Evolutionary conservation across 2,888 invertebrate genomes (phyloP).

Genomic region (Formica aserva): DNA sequence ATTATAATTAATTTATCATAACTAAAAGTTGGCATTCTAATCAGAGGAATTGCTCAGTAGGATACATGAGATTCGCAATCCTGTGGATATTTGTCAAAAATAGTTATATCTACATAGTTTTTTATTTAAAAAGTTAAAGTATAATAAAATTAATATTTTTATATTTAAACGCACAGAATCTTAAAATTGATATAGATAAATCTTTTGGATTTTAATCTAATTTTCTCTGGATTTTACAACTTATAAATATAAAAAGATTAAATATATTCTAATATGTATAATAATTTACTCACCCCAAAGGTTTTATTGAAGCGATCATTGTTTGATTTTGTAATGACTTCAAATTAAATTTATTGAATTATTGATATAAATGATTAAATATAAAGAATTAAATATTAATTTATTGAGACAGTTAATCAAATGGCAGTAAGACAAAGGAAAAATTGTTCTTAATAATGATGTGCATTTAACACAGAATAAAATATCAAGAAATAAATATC

Average conservation of each 20-base stretch:
- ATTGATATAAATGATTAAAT: slow-evolving; percentile 87
- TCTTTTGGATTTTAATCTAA: not conserved
- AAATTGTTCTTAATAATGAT: not conserved
- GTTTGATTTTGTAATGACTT: slow-evolving; percentile 89
- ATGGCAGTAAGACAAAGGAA: not conserved
- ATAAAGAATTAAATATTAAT: not conserved
- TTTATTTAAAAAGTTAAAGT: slow-evolving; percentile 84
- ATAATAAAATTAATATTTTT: not conserved
- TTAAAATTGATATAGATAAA: not conserved
- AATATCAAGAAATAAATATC: not conserved
- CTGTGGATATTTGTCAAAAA: slow-evolving; percentile 94
- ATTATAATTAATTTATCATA: slow-evolving; percentile 85
- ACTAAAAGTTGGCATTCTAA: slow-evolving; percentile 91
- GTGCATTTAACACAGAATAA: not conserved
- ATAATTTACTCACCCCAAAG: slow-evolving; percentile 86
- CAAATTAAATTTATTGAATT: slow-evolving; percentile 97
- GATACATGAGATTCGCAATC: slow-evolving; percentile 88
- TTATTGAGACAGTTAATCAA: not conserved
- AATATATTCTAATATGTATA: not conserved
- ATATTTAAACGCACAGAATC: not conserved
- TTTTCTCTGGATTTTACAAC: not conserved
- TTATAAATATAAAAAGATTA: not conserved
- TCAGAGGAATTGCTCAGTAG: slow-evolving; percentile 94
- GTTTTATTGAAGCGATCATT: slow-evolving; percentile 89
- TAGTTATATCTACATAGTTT: slow-evolving; percentile 89